Conservation (phyloP, 2,888 invertebrate species). For the Oscheius onirici region DNA sequence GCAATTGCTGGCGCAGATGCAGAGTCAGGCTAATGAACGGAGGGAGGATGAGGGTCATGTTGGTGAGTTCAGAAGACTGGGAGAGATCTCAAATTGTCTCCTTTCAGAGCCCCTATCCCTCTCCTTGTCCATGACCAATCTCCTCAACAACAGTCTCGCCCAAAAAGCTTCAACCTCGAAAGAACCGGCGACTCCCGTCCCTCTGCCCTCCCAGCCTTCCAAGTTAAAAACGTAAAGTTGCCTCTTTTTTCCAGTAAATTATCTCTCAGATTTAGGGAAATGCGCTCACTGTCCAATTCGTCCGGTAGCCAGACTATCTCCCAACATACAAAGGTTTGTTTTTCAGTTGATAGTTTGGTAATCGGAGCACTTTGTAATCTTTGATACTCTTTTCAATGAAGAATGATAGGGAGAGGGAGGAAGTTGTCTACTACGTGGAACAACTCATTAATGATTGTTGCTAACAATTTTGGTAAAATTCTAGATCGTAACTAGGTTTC, state of each 20-base stretch:
- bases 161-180: conserved; percentile 50
- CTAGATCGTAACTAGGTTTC: no score
- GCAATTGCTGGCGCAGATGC: conserved; percentile 33
- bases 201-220: conserved; percentile 18
- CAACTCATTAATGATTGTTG: no score
- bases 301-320: conserved; percentile 61
- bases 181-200: conserved; percentile 1
- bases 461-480: no score
- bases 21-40: background rate
- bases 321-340: conserved; percentile 57
- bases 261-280: conserved; percentile 23
- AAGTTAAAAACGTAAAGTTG: conserved; percentile 30
- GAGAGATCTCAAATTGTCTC: background rate
- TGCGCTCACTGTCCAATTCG: conserved; percentile 22
- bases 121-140: conserved; percentile 44
- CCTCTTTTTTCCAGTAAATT: background rate
- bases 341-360: background rate
- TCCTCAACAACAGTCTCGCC: conserved; percentile 37
- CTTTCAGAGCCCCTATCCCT: conserved; percentile 26
- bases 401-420: background rate
- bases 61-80: background rate
- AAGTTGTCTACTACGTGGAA: no score
- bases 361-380: background rate
- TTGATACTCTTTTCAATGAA: background rate
- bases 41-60: conserved; percentile 10